Conservation (phyloP, 2,113 vertebrate genomes). For the Silurus glanis region DNA sequence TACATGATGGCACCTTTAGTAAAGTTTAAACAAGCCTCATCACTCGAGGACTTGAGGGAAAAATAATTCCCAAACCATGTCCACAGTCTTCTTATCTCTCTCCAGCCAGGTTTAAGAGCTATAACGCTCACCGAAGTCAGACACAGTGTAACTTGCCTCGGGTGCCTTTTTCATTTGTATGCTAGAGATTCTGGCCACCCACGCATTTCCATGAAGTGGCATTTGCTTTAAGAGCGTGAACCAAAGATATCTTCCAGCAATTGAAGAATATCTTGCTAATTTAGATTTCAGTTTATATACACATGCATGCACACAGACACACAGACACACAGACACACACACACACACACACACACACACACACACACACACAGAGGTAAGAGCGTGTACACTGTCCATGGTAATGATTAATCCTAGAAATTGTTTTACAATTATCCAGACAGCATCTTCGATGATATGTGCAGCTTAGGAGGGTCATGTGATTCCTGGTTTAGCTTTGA, state of each 20-base stretch:
- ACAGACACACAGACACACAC: neutral
- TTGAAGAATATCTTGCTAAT: neutral
- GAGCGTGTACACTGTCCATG: neutral
- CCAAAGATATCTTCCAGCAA: slow-evolving; percentile 5
- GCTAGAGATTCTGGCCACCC: neutral
- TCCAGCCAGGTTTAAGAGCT: slow-evolving; percentile 25
- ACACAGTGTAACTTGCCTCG: neutral
- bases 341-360: neutral
- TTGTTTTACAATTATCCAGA: too few relatives aligned
- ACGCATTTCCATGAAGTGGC: neutral
- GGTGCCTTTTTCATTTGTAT: slow-evolving; percentile 25
- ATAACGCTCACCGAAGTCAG: slow-evolving; percentile 4
- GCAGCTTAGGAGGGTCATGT: neutral
- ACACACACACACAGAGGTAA: neutral
- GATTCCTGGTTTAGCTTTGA: neutral
- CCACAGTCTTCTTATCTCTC: neutral
- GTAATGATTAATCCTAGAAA: neutral
- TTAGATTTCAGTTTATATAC: neutral
- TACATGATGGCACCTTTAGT: neutral
- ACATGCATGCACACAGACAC: neutral
- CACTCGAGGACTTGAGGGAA: too few relatives aligned
- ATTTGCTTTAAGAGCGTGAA: slow-evolving; percentile 9
- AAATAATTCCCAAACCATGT: neutral
- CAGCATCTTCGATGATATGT: neutral
- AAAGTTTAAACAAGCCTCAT: neutral